Conservation (phyloP, 2,888 invertebrate species). For the Lochmaea crataegi region DNA sequence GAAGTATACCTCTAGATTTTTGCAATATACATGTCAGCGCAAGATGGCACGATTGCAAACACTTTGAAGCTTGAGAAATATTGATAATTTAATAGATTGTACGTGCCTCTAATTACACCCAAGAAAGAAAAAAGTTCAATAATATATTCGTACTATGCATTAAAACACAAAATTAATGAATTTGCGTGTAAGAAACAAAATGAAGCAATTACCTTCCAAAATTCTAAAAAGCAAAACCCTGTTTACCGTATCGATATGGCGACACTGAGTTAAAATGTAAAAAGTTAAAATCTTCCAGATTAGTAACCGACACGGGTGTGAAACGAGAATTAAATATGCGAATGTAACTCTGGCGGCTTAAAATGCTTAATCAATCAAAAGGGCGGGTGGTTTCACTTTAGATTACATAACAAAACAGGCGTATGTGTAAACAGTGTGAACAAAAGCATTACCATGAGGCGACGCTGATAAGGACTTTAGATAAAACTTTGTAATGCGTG, state of each 20-base stretch:
- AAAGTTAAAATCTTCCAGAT: slow-evolving; percentile 39
- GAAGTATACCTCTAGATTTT: no score
- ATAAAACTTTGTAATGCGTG: slow-evolving; percentile 23
- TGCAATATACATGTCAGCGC: no score
- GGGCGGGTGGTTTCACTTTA: slow-evolving; percentile 42
- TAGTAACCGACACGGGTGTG: slow-evolving; percentile 54
- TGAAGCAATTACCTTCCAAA: no score
- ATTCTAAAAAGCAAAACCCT: no score
- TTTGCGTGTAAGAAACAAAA: no score
- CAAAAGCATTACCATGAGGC: slow-evolving; percentile 25
- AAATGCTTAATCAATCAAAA: slow-evolving; percentile 65
- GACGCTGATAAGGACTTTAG: slow-evolving; percentile 31
- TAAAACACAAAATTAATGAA: no score
- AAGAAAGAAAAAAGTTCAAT: no score
- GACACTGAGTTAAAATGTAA: slow-evolving; percentile 21
- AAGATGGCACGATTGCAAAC: no score
- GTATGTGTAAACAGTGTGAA: slow-evolving; percentile 29
- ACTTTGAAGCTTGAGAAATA: no score
- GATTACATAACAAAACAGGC: slow-evolving; percentile 34
- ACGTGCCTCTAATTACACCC: no score
- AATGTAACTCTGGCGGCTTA: slow-evolving; percentile 63
- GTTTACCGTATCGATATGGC: not conserved
- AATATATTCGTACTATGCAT: no score
- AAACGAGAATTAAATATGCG: slow-evolving; percentile 64
- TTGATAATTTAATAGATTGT: no score